phyloP scores from a whole-genome alignment of 2,797 vertebrate species.

The Urosaurus nigricauda region DNA sequence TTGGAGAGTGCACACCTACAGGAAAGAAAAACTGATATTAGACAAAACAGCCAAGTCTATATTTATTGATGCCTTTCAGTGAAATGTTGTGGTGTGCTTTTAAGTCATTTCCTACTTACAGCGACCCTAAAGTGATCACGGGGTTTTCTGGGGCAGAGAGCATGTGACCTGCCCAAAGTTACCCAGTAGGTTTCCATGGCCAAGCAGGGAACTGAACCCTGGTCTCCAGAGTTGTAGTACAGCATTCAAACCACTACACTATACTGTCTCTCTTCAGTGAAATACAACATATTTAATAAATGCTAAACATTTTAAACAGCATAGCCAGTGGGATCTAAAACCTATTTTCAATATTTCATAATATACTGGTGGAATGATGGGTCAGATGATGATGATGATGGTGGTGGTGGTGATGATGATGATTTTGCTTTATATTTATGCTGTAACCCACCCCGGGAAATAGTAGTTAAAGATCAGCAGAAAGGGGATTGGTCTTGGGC shows the following conservation, averaged over 20 bases:
- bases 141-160: too few relatives aligned
- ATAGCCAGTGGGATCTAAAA: not conserved
- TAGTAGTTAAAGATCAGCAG: not conserved
- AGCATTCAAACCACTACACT: too few relatives aligned
- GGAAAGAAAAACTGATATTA: slow-evolving; percentile 45
- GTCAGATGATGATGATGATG: not conserved
- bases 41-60: not conserved
- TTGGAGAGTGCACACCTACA: slow-evolving; percentile 92
- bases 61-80: slow-evolving; percentile 13
- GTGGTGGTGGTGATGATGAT: not conserved
- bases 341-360: not conserved
- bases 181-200: too few relatives aligned
- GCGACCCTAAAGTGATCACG: too few relatives aligned
- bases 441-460: not conserved
- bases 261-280: not conserved
- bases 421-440: not conserved
- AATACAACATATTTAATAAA: not conserved
- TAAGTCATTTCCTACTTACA: too few relatives aligned
- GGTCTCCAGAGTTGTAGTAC: too few relatives aligned
- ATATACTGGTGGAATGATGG: not conserved
- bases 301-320: not conserved
- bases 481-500: not conserved
- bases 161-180: too few relatives aligned
- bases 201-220: too few relatives aligned
- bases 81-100: not conserved